These are phyloP conservation scores for Tethea ocularis DNA, from an alignment of 2,888 invertebrate species.

Conservation along the genomic window DNA sequence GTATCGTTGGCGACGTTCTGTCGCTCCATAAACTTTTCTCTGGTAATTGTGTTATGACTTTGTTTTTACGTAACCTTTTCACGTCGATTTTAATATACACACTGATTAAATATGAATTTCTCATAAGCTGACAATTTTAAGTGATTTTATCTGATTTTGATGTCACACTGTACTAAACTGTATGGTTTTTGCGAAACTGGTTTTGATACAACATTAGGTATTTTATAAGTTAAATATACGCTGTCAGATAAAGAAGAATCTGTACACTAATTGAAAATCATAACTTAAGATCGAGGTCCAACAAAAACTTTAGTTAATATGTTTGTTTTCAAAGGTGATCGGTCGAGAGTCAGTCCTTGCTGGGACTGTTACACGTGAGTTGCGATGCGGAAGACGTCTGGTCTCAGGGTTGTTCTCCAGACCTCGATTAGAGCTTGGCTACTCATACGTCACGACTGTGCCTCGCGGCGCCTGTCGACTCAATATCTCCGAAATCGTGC, in stretches of 20 bases:
- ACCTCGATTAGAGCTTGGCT: conserved; percentile 91
- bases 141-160: not conserved
- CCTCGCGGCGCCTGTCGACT: conserved; percentile 94
- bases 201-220: not conserved
- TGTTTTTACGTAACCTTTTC: conserved; percentile 29
- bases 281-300: not conserved
- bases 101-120: conserved; percentile 2
- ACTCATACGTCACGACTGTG: conserved; percentile 92
- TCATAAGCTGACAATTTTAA: not conserved
- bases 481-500: conserved; percentile 91
- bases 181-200: not conserved
- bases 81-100: conserved; percentile 11
- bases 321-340: conserved; percentile 86
- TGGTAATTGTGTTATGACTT: conserved; percentile 43
- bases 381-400: conserved; percentile 85
- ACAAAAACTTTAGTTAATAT: not conserved
- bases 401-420: conserved; percentile 94
- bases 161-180: not conserved
- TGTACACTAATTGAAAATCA: not conserved
- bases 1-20: conserved; percentile 41
- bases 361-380: conserved; percentile 65
- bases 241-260: too few relatives aligned
- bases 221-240: not conserved
- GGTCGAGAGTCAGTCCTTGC: conserved; percentile 94
- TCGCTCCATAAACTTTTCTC: conserved; percentile 42